Evolutionary conservation across 2,888 invertebrate species (phyloP), one percentile per base, ranked within the genome.

Genomic region (Eurytoma adleriae): DNA sequence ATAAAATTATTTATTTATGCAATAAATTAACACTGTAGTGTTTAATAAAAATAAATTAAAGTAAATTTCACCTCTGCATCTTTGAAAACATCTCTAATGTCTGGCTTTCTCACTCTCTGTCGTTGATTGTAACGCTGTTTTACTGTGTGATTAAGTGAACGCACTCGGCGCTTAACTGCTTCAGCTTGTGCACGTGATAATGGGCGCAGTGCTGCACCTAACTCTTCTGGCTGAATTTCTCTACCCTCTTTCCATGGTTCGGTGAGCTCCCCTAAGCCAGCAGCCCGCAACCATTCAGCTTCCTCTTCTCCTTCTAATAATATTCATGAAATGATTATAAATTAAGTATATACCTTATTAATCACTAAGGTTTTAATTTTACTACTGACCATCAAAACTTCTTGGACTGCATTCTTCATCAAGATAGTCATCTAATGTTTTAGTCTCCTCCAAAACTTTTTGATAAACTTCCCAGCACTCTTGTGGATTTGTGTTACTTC

Each of bases 31-130:
- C 7, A 40, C 40, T 10, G 40, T n/a, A n/a, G n/a, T n/a, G n/a
- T 61, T 40, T 7, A 62, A 52, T 54, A 4, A 62, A 52, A n/a
- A 62, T 48, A 48, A 16, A 20, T 5, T 61, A 0, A 64, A 64
- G 10, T 27, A 66, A 54, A 27, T 66, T 75, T 91, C 87, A 96
- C 96, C 93, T 96, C 96, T 84, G 95, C 92, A 91, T 96, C 96
- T 90, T 95, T 94, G 88, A 96, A 95, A 71, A 97, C 95, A 91
- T 96, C 96, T 85, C 96, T 91, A 81, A 96, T 96, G 89, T 97
- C 96, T 16, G 95, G 95, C 86, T 95, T 95, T 81, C 94, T 93
- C 66, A 92, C 92, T 59, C 92, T 89, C 71, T 91, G 92, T 20
- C 90, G 86, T 73, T 90, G 90, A 85, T 90, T 90, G 67, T 90